phyloP scores from a whole-genome alignment of 2,888 invertebrate species.

The Danaus chrysippus region DNA sequence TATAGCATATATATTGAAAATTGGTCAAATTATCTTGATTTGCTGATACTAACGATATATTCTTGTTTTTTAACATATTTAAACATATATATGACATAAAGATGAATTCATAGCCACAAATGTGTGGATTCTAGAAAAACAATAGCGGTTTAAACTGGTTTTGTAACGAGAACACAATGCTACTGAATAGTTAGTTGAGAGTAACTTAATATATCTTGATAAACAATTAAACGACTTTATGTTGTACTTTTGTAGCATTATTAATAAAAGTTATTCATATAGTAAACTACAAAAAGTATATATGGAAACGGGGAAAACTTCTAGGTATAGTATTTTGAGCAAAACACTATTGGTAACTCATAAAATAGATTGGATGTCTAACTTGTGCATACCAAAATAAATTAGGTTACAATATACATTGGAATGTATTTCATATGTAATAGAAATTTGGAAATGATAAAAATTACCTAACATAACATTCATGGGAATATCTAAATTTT shows the following conservation, averaged over 20 bases:
- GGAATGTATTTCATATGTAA: too few species aligned
- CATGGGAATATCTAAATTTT: too few species aligned
- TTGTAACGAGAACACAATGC: conserved; percentile 38
- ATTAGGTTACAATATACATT: too few species aligned
- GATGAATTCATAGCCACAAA: conserved; percentile 36
- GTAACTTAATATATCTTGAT: conserved; percentile 34
- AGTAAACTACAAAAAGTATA: too few species aligned
- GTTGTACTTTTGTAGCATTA: conserved; percentile 20
- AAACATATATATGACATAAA: not conserved
- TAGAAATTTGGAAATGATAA: too few species aligned
- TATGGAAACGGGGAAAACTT: too few species aligned
- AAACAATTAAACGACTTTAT: conserved; percentile 26
- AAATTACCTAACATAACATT: too few species aligned
- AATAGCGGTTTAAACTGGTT: conserved; percentile 55
- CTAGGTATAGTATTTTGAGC: too few species aligned
- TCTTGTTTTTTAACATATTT: conserved; percentile 72
- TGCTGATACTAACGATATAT: conserved; percentile 68
- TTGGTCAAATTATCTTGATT: conserved; percentile 61
- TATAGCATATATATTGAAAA: conserved; percentile 60
- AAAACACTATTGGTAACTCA: too few species aligned
- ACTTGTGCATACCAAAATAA: too few species aligned
- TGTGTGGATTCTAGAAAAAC: conserved; percentile 41
- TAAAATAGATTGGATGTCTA: too few species aligned
- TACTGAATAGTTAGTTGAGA: conserved; percentile 34
- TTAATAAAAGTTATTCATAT: not conserved